phyloP scores from a whole-genome alignment of 1,140 invertebrate genomes.

The Apis laboriosa region DNA sequence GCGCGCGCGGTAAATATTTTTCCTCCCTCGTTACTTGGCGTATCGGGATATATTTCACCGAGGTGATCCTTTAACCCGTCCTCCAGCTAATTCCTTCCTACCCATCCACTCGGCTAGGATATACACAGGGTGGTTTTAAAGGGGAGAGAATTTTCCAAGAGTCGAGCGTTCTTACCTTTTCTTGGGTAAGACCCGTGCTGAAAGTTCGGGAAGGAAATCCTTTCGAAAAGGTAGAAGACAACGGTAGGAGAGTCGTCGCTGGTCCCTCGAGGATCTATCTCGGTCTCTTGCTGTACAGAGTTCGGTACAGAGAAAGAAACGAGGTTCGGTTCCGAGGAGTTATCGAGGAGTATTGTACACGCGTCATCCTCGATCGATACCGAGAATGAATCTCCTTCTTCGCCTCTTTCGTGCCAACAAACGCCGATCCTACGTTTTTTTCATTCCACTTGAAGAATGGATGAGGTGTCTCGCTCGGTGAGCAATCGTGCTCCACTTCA shows the following conservation, averaged over 20 bases:
- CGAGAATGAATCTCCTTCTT: constrained; percentile 13
- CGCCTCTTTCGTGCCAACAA: neutral
- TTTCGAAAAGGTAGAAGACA: too few species aligned
- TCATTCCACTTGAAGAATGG: neutral
- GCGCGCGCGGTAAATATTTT: constrained; percentile 19
- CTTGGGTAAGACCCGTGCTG: too few species aligned
- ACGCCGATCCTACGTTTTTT: neutral
- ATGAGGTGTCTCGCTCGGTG: too few species aligned
- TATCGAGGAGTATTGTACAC: neutral
- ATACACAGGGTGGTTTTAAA: too few species aligned
- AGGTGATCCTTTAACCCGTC: neutral
- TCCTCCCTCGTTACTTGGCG: neutral
- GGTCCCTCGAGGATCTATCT: neutral
- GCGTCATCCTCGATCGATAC: constrained; percentile 25
- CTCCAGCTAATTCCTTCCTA: neutral
- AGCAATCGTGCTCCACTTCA: neutral
- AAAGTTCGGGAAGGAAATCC: too few species aligned
- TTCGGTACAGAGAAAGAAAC: too few species aligned
- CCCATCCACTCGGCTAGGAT: too few species aligned
- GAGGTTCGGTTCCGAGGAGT: neutral
- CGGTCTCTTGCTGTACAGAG: too few species aligned
- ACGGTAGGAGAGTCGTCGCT: neutral
- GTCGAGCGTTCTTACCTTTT: too few species aligned
- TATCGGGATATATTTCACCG: neutral
- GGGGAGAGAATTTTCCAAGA: too few species aligned